Evolutionary conservation across 2,113 vertebrate genomes (phyloP).

Genomic region (Centropristis striata): DNA sequence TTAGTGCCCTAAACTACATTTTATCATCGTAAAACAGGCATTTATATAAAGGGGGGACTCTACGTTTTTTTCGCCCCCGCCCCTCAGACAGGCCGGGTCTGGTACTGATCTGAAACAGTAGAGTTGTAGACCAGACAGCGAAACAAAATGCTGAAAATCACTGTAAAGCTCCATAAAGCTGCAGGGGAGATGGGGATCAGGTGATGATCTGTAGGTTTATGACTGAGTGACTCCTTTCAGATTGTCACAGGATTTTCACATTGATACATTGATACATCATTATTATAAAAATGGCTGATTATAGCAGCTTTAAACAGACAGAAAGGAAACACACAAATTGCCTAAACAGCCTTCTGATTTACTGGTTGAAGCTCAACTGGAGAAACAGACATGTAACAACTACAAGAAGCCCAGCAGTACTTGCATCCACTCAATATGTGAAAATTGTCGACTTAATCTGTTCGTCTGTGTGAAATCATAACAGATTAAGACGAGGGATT

Average conservation of each 20-base stretch:
- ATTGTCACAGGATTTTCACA: not conserved
- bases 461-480: conserved; percentile 21
- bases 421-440: conserved; percentile 4
- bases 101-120: not conserved
- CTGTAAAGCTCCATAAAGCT: not conserved
- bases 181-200: not conserved
- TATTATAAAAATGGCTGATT: not conserved
- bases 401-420: not conserved
- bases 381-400: not conserved
- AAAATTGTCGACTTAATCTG: conserved; percentile 17
- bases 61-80: too few relatives aligned
- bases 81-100: too few relatives aligned
- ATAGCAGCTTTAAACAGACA: not conserved
- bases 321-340: not conserved
- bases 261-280: not conserved
- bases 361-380: not conserved
- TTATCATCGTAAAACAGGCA: too few relatives aligned
- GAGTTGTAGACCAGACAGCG: not conserved
- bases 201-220: not conserved
- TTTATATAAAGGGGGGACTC: too few relatives aligned
- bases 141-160: not conserved
- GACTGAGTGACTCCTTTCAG: not conserved
- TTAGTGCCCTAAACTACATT: too few relatives aligned
- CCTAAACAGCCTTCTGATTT: not conserved
- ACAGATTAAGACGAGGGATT: not conserved